These are phyloP conservation scores for Cyclophora albipunctata DNA, from an alignment of 2,888 invertebrate genomes.

Conservation along the genomic window DNA sequence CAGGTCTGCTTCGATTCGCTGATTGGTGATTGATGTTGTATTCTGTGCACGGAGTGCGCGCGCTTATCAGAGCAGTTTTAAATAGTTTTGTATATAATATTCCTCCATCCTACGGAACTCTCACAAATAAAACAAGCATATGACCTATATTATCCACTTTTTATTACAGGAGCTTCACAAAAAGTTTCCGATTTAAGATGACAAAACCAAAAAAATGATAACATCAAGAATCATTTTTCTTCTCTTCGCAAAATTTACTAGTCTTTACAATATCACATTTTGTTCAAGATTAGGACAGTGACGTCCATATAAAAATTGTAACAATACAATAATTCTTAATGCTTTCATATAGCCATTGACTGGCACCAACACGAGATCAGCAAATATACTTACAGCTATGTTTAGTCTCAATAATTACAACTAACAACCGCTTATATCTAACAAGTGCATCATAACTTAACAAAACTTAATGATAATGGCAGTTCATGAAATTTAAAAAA, in stretches of 20 bases:
- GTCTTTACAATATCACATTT: constrained; percentile 74
- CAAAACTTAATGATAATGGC: constrained; percentile 63
- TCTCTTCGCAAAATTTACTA: constrained; percentile 54
- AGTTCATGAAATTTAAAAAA: constrained; percentile 56
- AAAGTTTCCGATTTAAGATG: constrained; percentile 66
- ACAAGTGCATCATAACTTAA: constrained; percentile 54
- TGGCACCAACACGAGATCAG: constrained; percentile 71
- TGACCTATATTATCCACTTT: constrained; percentile 34
- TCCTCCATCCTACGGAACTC: no score
- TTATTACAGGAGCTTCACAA: constrained; percentile 72
- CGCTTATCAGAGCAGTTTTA: no score
- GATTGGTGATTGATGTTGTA: no score
- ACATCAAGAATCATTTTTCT: constrained; percentile 73
- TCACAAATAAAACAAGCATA: constrained; percentile 7
- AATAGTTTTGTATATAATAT: no score
- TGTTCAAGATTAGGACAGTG: constrained; percentile 68
- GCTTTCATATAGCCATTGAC: constrained; percentile 66
- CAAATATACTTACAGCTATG: constrained; percentile 58
- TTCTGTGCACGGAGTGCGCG: no score
- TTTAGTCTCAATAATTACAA: constrained; percentile 58
- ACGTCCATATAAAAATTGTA: constrained; percentile 70
- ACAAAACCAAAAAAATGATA: constrained; percentile 72
- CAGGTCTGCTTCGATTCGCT: no score
- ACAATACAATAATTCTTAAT: constrained; percentile 73
- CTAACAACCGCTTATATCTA: constrained; percentile 63